Base-by-base conservation (phyloP, 2,113 vertebrate species). In the Rhadina sibilatrix region DNA sequence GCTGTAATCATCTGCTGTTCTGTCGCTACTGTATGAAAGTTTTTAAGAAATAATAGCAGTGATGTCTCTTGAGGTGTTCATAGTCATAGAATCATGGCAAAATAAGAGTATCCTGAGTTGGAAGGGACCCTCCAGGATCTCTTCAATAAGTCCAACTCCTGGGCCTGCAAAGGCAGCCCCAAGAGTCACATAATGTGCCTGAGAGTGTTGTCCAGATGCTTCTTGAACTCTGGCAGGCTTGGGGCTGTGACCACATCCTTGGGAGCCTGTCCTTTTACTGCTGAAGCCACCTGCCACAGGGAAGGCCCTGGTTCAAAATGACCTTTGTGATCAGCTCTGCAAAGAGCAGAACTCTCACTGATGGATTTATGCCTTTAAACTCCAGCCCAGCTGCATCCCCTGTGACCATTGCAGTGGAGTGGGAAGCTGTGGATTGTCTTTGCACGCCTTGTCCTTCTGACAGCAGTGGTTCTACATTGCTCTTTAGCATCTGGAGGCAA, bases 341-440 rank as follows among this genome's bases (percentile, higher is more conserved):
- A 40, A 71, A 81, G 31, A 74, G 38, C 56, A 75, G 35, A 40
- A 50, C 61, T 86, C 18, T 4, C 64, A 40, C 22, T 31, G 4
- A n/a, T 10, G 47, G 19, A 19, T 69, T 77, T 47, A 22, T 10
- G 15, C 33, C 30, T 61, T 60, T 49, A 30, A 60, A 63, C 10
- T 38, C n/a, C 81, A 59, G 27, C 2, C 5, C 9, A 49, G 27
- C 15, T 49, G 33, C 61, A 85, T 25, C 6, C 18, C 23, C 59
- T 14, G 42, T 18, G 83, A 42, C 74, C 22, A 5, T 14, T 0
- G 0, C 53, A 33, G 50, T 15, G 30, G 28, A 79, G 12, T 2
- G 5, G 44, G 70, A 64, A 71, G 50, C 46, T 3, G 0, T 42
- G 59, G 54, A 11, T 30, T 21, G 31, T 15, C 7, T 57, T 35